Base-by-base conservation (phyloP, 2,888 invertebrate genomes). In the Pheosia gnoma region DNA sequence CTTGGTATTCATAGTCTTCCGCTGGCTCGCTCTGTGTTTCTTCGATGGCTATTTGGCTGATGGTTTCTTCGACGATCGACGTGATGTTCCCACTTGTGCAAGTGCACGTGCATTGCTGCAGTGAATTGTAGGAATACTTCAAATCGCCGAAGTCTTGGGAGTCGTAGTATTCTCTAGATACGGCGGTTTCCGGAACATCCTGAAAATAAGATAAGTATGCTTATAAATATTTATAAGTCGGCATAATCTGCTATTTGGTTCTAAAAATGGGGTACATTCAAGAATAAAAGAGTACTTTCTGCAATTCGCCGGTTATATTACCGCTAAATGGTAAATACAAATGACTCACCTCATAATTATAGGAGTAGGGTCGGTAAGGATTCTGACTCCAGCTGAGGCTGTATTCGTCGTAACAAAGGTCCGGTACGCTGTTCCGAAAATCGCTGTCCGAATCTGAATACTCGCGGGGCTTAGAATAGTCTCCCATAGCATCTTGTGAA, bases 401-500 rank as follows among this genome's bases (percentile, higher is more conserved):
- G 71, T 87, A 86, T 25, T 90, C 87, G 60, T 91, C 88, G 66
- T 77, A 78, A 54, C 74, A 79, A 59, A 78, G 62, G 25, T 88
- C 87, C 36, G 72, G 71, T 59, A 68, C 76, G 63, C 74, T 82
- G 63, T 82, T 83, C 43, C 77, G 77, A 37, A 85, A 66, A 59
- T 89, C 90, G 63, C 82, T 85, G 61, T 90, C 90, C 0, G 86
- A 82, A 65, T 86, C 88, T 0, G 85, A 85, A 7, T 75, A 82
- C 3, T 85, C 87, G n/a, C 80, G 79, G 6, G 82, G 81, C 67
- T 89, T 90, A 7, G 86, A 83, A 66, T 84, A 87, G 66, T 90
- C 91, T 5, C 89, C 91, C 86, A 89, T 89, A 3, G 89, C 89
- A 60, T 89, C 90, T 56, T 87, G 88, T 6, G 90, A 87, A 36